Base-by-base conservation (phyloP, 1,140 invertebrate genomes). In the Bombus sylvicola region DNA sequence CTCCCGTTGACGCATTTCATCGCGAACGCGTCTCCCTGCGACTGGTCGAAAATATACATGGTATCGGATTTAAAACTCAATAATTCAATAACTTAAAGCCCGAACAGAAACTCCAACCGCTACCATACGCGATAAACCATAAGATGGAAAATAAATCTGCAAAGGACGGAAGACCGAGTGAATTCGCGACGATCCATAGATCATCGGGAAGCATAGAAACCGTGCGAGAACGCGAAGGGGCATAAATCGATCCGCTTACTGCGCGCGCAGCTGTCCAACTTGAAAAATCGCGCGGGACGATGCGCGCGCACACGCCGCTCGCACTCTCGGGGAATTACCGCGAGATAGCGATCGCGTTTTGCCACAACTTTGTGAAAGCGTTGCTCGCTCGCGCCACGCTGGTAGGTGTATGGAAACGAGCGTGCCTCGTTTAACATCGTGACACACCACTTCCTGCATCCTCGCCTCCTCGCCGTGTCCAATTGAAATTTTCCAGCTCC, bases 311-410 rank as follows among this genome's bases (percentile, higher is more conserved):
- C 39, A 13, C 69, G 25, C 6, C 39, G 31, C 10, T 41, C 10
- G 34, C 31, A 68, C 28, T 31, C 22, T 6, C 25, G 69, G 31
- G 37, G 68, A 39, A 41, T 41, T n/a, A 41, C 39, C 25, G 28
- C 25, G 69, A 72, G 74, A 77, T 77, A 77, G 57, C 10, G 75
- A 77, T 77, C 75, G 57, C 28, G 57, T 41, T 77, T 34, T 62
- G 34, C 74, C 34, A 59, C 34, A 41, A 31, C 64, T 25, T 62
- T 28, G 75, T 77, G 75, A 77, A 77, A 77, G 75, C 39, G 75
- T 77, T 62, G 57, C 37, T 25, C 25, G 18, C 47, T 25, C 73
- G 18, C 72, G 72, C 10, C 39, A 39, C 18, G 28, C 15, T 31
- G 34, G 34, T 76, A n/a, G 43, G 74, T 59, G 34, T 76, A 62